Percentiles rank a stretch among this genome's conserved stretches.
These are phyloP conservation scores for Acestrorhynchus altus DNA, from an alignment of 2,797 vertebrate species.

Conservation along the genomic window DNA sequence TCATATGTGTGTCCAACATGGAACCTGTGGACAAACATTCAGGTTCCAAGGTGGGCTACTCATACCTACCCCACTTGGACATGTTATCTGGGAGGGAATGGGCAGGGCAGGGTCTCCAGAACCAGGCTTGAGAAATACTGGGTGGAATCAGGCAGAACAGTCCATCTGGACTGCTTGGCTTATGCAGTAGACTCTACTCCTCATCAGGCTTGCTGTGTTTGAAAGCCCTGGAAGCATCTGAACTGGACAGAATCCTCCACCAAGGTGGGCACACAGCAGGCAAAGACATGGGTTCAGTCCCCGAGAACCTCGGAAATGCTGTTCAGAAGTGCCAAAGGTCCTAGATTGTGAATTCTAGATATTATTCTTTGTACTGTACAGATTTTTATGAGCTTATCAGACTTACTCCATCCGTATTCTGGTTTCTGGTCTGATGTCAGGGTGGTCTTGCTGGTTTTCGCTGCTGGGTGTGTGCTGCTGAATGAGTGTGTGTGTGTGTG, in stretches of 20 bases:
- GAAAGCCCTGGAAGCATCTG: background rate
- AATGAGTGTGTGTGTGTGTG: constrained; percentile 1
- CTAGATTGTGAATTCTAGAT: constrained; percentile 61
- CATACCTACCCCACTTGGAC: too few species aligned
- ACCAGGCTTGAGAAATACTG: too few species aligned
- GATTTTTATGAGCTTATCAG: constrained; percentile 47
- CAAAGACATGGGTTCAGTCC: constrained; percentile 26
- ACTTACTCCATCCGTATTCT: constrained; percentile 58
- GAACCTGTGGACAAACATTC: too few species aligned
- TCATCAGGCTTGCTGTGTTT: background rate
- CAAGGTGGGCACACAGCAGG: background rate
- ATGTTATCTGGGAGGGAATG: too few species aligned
- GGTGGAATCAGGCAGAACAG: background rate
- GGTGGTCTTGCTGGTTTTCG: constrained; percentile 33
- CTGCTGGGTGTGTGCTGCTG: constrained; percentile 48
- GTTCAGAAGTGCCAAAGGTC: constrained; percentile 76
- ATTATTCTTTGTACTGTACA: constrained; percentile 53
- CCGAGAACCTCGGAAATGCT: constrained; percentile 60
- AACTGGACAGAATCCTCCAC: background rate
- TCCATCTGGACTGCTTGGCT: background rate
- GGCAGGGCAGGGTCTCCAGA: too few species aligned
- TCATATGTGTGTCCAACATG: too few species aligned
- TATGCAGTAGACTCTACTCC: background rate
- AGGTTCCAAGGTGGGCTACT: too few species aligned
- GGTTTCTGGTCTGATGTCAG: constrained; percentile 57